phyloP scores from a whole-genome alignment of 64 coral and sea anemone species.

The Anthopleura sola region DNA sequence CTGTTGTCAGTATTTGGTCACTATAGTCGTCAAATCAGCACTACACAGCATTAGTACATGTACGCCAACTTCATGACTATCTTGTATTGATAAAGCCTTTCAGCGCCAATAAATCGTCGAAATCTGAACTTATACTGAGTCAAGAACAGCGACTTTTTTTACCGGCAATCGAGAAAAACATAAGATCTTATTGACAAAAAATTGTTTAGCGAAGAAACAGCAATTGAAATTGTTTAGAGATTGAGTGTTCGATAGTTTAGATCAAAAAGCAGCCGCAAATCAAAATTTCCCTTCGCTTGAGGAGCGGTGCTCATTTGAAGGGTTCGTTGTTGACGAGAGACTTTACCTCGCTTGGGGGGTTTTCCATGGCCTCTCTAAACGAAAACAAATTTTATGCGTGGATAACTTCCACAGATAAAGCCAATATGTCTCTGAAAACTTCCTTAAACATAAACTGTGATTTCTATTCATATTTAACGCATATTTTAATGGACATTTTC shows the following conservation, averaged over 20 bases:
- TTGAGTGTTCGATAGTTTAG: constrained; percentile 15
- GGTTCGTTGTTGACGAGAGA: constrained; percentile 6
- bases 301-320: constrained; percentile 18
- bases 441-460: background rate
- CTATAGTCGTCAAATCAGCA: background rate
- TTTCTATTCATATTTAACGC: background rate
- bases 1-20: background rate
- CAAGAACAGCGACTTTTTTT: background rate
- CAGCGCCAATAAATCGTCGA: background rate
- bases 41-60: background rate
- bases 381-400: background rate
- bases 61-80: background rate
- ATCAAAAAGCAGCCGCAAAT: constrained; percentile 8
- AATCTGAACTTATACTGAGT: background rate
- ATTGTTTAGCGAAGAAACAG: background rate
- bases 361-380: background rate
- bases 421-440: background rate
- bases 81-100: background rate
- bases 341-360: constrained; percentile 2
- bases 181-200: constrained; percentile 12
- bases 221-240: constrained; percentile 10
- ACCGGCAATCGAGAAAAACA: background rate
- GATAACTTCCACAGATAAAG: background rate
- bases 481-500: background rate
- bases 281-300: background rate